A percentile compares a stretch with the other conserved stretches of the same genome.
Conservation (phyloP, 2,113 vertebrate genomes). For the Illadopsis cleaveri region DNA sequence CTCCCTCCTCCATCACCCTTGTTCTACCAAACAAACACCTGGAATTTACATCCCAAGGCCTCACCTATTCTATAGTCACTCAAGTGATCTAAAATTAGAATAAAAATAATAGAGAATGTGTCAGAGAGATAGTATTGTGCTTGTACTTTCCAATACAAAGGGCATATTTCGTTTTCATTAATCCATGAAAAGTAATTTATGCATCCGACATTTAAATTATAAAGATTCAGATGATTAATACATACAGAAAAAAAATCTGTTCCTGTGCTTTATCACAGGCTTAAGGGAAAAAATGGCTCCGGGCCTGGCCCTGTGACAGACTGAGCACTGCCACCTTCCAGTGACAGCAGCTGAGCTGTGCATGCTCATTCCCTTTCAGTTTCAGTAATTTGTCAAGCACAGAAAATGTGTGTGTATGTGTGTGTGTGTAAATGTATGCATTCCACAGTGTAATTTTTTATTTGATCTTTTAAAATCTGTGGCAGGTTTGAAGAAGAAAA, state of each 20-base stretch:
- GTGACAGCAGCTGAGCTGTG: background rate
- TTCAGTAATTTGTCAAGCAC: background rate
- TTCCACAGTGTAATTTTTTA: background rate
- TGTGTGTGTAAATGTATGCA: background rate
- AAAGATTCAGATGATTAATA: background rate
- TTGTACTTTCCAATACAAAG: background rate
- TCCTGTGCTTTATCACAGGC: background rate
- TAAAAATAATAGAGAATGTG: background rate
- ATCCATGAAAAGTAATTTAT: background rate
- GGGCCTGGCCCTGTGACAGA: background rate
- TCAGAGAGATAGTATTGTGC: background rate
- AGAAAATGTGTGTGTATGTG: background rate
- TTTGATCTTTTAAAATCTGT: background rate
- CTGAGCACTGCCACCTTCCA: slow-evolving; percentile 26
- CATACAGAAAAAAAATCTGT: background rate
- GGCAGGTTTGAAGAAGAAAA: background rate
- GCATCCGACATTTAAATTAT: background rate
- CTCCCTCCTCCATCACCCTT: background rate
- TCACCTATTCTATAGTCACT: background rate
- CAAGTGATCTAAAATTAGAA: background rate
- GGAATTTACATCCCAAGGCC: background rate
- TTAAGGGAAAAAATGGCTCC: slow-evolving; percentile 4
- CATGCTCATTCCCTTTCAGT: background rate
- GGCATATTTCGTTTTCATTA: background rate
- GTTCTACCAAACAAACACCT: background rate